These are phyloP conservation scores for Gadopsis marmoratus DNA, from an alignment of 2,797 vertebrate species.

Conservation along the genomic window DNA sequence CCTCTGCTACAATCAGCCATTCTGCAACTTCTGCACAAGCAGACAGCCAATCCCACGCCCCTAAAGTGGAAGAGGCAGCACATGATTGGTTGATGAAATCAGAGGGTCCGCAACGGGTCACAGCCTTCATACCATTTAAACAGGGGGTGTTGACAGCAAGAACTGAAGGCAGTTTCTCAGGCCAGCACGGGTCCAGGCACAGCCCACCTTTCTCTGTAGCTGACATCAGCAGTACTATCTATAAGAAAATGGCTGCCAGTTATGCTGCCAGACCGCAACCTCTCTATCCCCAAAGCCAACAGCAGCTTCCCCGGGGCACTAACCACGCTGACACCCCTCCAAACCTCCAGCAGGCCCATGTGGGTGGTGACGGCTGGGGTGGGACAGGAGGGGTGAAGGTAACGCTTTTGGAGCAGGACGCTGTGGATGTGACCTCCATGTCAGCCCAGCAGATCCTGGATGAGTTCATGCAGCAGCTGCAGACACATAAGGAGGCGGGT, in stretches of 20 bases:
- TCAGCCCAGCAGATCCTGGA: slow-evolving; percentile 83
- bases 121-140: slow-evolving; percentile 80
- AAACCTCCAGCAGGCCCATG: slow-evolving; percentile 52
- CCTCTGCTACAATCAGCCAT: slow-evolving; percentile 33
- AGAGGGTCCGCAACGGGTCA: slow-evolving; percentile 65
- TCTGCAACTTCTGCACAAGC: slow-evolving; percentile 39
- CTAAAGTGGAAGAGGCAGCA: slow-evolving; percentile 56
- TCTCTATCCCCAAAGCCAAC: slow-evolving; percentile 57
- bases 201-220: slow-evolving; percentile 69
- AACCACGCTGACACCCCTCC: slow-evolving; percentile 46
- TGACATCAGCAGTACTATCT: slow-evolving; percentile 74
- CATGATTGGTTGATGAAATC: slow-evolving; percentile 68
- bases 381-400: slow-evolving; percentile 50
- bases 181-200: slow-evolving; percentile 45
- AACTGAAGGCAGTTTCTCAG: slow-evolving; percentile 32
- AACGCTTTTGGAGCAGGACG: slow-evolving; percentile 57
- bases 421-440: slow-evolving; percentile 69
- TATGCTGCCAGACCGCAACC: slow-evolving; percentile 61
- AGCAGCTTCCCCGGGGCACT: slow-evolving; percentile 23
- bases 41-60: slow-evolving; percentile 38
- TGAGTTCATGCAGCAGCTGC: slow-evolving; percentile 83
- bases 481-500: slow-evolving; percentile 54
- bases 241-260: slow-evolving; percentile 69
- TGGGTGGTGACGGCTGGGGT: slow-evolving; percentile 46
- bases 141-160: slow-evolving; percentile 49